Percentiles rank a stretch among this genome's conserved stretches.
Evolutionary conservation across 1,140 invertebrate species (phyloP).

Genomic region (Saccostrea echinata): DNA sequence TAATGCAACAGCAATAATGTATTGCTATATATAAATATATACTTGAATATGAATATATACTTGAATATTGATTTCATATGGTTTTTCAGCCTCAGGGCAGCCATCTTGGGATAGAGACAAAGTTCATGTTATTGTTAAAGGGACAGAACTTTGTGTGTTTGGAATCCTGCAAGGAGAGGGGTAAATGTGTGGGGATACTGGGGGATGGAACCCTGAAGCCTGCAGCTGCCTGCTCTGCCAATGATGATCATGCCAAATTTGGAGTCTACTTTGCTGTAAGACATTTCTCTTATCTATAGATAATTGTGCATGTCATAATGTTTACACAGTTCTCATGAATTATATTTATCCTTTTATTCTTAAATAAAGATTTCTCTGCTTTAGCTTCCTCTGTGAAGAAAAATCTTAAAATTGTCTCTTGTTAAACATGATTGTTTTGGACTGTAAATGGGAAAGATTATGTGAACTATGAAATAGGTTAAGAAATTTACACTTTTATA

Average conservation of each 20-base stretch:
- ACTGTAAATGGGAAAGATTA: no score
- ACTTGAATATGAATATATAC: neutral
- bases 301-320: neutral
- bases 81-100: constrained; percentile 67
- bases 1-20: no score
- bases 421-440: no score
- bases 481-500: no score
- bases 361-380: neutral
- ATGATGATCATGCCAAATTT: constrained; percentile 72
- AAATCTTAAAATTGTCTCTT: no score
- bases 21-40: no score
- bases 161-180: constrained; percentile 70
- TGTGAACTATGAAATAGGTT: no score
- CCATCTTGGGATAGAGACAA: constrained; percentile 71
- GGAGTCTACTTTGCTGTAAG: constrained; percentile 74
- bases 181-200: constrained; percentile 69
- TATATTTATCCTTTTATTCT: neutral
- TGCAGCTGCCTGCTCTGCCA: constrained; percentile 66
- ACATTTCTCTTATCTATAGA: constrained; percentile 49
- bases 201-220: constrained; percentile 72
- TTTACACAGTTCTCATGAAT: neutral
- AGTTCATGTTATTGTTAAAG: constrained; percentile 67
- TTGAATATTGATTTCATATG: neutral
- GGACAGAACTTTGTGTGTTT: constrained; percentile 68
- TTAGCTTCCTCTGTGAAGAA: neutral